Evolutionary conservation across 2,113 vertebrate species (phyloP).

Genomic region (Chinchilla lanigera): DNA sequence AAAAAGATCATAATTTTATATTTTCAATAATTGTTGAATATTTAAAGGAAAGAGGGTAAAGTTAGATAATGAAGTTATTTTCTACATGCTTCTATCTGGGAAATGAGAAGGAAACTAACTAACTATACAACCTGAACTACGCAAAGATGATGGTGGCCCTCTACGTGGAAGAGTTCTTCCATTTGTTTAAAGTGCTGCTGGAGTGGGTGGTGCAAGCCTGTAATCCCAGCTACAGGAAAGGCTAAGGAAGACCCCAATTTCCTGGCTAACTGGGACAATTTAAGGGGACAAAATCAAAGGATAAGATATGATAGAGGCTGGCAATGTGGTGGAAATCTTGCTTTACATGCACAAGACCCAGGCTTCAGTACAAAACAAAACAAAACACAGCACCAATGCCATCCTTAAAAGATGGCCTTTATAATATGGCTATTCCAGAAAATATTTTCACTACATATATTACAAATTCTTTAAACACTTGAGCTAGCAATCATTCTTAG

Average conservation of each 20-base stretch:
- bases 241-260: background rate
- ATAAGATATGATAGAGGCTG: background rate
- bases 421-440: background rate
- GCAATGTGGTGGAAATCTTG: background rate
- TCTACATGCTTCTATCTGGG: background rate
- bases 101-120: background rate
- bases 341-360: background rate
- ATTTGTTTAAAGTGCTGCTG: background rate
- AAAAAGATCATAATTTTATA: background rate
- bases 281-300: background rate
- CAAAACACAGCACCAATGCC: rapidly evolving
- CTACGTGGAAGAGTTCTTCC: background rate
- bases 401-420: background rate
- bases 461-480: background rate
- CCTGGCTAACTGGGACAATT: too few relatives aligned
- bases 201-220: rapidly evolving
- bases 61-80: background rate
- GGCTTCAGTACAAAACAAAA: background rate
- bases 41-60: background rate
- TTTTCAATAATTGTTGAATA: background rate
- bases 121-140: background rate
- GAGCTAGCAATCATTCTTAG: background rate
- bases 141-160: background rate
- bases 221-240: too few relatives aligned
- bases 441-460: background rate